Evolutionary conservation across 2,113 vertebrate genomes (phyloP).

Genomic region (Bambusicola thoracicus): DNA sequence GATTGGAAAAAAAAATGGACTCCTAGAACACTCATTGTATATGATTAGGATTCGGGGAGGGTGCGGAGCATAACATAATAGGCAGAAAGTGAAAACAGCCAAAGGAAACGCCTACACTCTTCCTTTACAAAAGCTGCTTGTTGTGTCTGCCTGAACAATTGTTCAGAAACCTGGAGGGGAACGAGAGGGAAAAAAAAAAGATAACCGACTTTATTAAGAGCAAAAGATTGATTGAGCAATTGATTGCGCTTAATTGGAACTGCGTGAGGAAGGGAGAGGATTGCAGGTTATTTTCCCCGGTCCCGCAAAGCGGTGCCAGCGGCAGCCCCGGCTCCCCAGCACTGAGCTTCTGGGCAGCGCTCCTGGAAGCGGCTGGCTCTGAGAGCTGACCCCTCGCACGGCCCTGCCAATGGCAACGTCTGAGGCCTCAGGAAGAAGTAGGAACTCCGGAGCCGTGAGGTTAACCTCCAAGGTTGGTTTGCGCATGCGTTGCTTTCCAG

Average conservation of each 20-base stretch:
- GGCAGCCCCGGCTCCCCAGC: neutral
- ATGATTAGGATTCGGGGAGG: conserved; percentile 37
- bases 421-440: neutral
- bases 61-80: conserved; percentile 43
- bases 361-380: neutral
- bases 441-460: neutral
- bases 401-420: neutral
- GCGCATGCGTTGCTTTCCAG: neutral
- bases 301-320: neutral
- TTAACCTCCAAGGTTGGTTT: conserved; percentile 21
- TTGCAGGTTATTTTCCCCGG: neutral
- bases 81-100: conserved; percentile 71
- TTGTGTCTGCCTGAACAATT: conserved; percentile 74
- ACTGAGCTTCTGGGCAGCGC: neutral
- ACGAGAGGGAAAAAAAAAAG: conserved; percentile 54
- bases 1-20: neutral
- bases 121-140: conserved; percentile 69
- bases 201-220: conserved; percentile 69
- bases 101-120: conserved; percentile 72
- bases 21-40: conserved; percentile 40
- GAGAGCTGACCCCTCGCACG: neutral
- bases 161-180: conserved; percentile 64
- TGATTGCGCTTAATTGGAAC: conserved; percentile 64
- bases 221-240: conserved; percentile 71
- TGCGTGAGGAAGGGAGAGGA: neutral